Conservation (phyloP, 1,140 invertebrate genomes). For the Neodiprion virginianus region DNA sequence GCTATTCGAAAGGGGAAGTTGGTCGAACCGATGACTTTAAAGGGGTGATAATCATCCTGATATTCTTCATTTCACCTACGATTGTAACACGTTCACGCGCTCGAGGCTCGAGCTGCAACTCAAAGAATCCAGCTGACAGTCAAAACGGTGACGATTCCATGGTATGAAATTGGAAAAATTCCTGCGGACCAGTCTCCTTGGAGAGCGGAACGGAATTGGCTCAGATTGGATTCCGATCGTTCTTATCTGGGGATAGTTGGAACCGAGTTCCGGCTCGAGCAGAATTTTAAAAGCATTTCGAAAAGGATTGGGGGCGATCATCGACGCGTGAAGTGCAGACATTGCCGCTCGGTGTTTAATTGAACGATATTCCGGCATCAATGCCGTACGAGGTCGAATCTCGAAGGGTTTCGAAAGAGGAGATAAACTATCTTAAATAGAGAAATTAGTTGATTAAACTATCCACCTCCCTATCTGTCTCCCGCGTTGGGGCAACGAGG, state of each 20-base stretch:
- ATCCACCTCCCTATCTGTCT: background rate
- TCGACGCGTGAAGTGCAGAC: background rate
- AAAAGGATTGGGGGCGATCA: background rate
- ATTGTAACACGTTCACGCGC: no score
- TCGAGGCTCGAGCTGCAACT: background rate
- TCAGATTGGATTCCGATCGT: background rate
- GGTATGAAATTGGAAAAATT: background rate
- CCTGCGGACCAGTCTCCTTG: background rate
- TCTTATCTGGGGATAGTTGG: background rate
- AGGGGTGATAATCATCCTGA: no score
- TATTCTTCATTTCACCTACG: no score
- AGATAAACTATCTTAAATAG: conserved; percentile 12
- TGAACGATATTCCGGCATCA: background rate
- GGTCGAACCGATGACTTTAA: no score
- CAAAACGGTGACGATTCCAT: background rate
- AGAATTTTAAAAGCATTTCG: no score
- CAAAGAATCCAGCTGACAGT: background rate
- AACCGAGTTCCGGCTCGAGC: no score
- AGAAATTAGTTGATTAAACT: conserved; percentile 15
- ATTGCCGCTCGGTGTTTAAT: background rate
- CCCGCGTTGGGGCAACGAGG: background rate
- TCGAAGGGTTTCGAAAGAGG: background rate
- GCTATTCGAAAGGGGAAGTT: no score
- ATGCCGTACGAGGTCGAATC: background rate
- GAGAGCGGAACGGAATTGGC: background rate